Percentiles rank a stretch among this genome's conserved stretches.
phyloP scores from a whole-genome alignment of 64 coral and sea anemone genomes.

The Montipora efflorescens region DNA sequence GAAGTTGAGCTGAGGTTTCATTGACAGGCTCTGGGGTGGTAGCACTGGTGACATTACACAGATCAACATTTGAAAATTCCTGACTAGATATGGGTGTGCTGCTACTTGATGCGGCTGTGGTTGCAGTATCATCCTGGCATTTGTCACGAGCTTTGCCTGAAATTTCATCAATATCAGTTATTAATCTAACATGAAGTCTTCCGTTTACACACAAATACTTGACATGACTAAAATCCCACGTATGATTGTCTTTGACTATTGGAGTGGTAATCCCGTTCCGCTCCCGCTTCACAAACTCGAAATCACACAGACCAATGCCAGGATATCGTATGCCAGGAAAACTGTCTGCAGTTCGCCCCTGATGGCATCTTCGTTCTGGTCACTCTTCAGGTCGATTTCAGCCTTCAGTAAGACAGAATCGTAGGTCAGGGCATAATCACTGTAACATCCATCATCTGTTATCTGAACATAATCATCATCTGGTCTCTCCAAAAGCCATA shows the following conservation, averaged over 20 bases:
- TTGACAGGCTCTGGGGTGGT: conserved; percentile 2
- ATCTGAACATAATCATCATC: conserved; percentile 22
- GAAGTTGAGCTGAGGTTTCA: conserved; percentile 17
- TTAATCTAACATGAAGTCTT: conserved; percentile 55
- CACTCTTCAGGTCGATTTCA: no score
- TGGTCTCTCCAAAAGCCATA: conserved; percentile 48
- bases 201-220: conserved; percentile 67
- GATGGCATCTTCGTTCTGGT: not conserved
- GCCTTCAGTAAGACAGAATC: conserved; percentile 55
- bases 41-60: not conserved
- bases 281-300: conserved; percentile 72
- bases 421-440: conserved; percentile 60
- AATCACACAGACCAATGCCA: conserved; percentile 36
- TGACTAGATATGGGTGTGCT: not conserved
- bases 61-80: not conserved
- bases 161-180: conserved; percentile 61
- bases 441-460: conserved; percentile 63
- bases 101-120: not conserved
- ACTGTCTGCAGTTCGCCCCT: conserved; percentile 62
- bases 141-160: conserved; percentile 41
- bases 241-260: conserved; percentile 58
- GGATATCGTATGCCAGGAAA: conserved; percentile 54
- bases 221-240: conserved; percentile 82
- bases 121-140: not conserved
- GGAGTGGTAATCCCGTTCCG: conserved; percentile 61